Evolutionary conservation across 2,888 invertebrate genomes (phyloP), one percentile per base, ranked within the genome.

Genomic region (Thelaira solivaga): DNA sequence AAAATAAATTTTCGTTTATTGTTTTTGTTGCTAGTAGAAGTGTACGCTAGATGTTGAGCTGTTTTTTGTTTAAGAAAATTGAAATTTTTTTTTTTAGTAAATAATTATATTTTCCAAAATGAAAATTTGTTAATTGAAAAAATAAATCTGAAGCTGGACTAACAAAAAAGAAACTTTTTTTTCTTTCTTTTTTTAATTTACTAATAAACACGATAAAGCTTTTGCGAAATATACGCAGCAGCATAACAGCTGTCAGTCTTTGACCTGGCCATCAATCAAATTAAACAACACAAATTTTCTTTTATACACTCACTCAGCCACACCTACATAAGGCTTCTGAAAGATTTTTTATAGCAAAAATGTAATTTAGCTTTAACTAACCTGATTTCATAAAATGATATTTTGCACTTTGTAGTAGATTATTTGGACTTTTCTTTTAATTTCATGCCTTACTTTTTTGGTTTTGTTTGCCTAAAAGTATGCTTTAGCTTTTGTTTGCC

Each of bases 201-300:
- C 34, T 29, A 13, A 51, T 43, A 62, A 68, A 72, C 76, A 72
- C 2, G 34, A 61, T 62, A 77, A 77, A 72, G 72, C 76, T 73
- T 64, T 77, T 68, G 22, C 13, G n/a, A 24, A 64, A 72, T 26
- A 55, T 24, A 16, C 31, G 8, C 20, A n/a, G n/a, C n/a, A n/a
- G 18, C 45, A 36, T 4, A 39, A 64, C 59, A 64, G 69, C 53
- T 78, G 78, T 65, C 78, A 69, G 61, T 59, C 51, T 64, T 53
- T 78, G 78, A 78, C 78, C 73, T 49, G 13, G 62, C 74, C 64
- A 78, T 78, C 78, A 74, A 78, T 78, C 78, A 74, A 78, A 78
- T 65, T 67, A 78, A 64, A 62, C 20, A 62, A 69, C 8, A 8
- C n/a, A 29, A 0, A 18, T 1, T 29, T n/a, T n/a, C n/a, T n/a